A percentile compares a stretch with the other conserved stretches of the same genome.
Evolutionary conservation across 2,113 vertebrate genomes (phyloP).

Genomic region (Prietella phreatophila): DNA sequence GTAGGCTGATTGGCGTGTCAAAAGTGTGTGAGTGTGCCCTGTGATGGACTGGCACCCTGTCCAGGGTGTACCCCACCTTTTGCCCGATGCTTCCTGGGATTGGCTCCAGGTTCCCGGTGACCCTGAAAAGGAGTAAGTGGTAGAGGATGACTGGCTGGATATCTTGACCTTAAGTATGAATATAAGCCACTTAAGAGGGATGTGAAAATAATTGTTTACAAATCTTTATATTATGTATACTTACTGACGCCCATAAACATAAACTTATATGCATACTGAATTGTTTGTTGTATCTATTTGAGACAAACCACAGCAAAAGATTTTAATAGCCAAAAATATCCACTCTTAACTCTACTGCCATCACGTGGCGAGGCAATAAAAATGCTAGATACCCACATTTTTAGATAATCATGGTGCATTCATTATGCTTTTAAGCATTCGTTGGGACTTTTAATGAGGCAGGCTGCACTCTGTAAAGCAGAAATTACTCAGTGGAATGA

Average conservation of each 20-base stretch:
- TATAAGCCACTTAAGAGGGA: background rate
- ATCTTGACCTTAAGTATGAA: background rate
- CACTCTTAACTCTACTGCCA: constrained; percentile 42
- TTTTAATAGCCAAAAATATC: background rate
- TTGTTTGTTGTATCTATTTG: background rate
- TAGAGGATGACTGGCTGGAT: background rate
- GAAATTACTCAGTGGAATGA: background rate
- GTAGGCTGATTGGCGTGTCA: no score
- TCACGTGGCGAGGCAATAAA: constrained; percentile 24
- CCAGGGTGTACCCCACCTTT: no score
- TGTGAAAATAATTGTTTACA: background rate
- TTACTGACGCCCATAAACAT: background rate
- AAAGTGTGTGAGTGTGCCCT: no score
- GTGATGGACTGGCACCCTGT: no score
- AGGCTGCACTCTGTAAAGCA: background rate
- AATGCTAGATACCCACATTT: background rate
- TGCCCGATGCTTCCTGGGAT: no score
- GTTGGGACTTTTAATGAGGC: background rate
- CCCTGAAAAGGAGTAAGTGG: no score
- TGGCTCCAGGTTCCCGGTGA: no score
- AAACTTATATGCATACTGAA: background rate
- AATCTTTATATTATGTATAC: background rate
- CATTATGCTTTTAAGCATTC: background rate
- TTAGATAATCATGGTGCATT: background rate
- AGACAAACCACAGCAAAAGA: background rate